Percentiles rank a stretch among this genome's conserved stretches.
Conservation (phyloP, 1,140 invertebrate species). For the Cherax quadricarinatus region DNA sequence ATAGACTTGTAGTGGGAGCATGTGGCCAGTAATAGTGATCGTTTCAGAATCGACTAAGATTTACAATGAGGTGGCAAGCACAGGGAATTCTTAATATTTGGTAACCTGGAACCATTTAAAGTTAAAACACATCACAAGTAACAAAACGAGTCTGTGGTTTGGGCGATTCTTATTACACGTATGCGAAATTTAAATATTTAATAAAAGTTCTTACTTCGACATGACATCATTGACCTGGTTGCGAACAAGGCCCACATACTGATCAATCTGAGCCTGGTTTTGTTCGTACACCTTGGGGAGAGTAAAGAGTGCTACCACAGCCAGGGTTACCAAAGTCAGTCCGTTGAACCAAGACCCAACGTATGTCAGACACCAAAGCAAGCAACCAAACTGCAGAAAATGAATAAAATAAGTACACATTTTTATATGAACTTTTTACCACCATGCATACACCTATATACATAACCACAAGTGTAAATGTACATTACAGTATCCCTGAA, state of each 20-base stretch:
- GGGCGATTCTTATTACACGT: too few species aligned
- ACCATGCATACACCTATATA: too few species aligned
- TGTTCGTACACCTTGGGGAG: slow-evolving; percentile 98
- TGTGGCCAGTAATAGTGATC: too few species aligned
- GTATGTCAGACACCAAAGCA: slow-evolving; percentile 96
- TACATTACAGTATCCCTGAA: too few species aligned
- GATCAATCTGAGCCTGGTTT: slow-evolving; percentile 97
- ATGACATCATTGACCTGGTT: slow-evolving; percentile 93
- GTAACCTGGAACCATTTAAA: too few species aligned
- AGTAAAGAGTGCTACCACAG: slow-evolving; percentile 94
- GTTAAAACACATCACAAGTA: too few species aligned
- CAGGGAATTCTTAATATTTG: too few species aligned
- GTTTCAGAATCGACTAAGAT: too few species aligned
- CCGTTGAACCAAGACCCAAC: slow-evolving; percentile 98
- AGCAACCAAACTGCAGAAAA: slow-evolving; percentile 90
- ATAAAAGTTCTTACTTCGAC: slow-evolving; percentile 84
- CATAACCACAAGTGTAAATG: too few species aligned
- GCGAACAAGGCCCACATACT: slow-evolving; percentile 82
- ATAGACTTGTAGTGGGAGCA: too few species aligned
- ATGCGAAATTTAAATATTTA: background rate
- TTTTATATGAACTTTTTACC: background rate
- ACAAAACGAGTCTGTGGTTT: too few species aligned
- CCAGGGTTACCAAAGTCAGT: slow-evolving; percentile 95
- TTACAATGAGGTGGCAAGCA: too few species aligned
- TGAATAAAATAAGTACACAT: background rate